Evolutionary conservation across 2,113 vertebrate species (phyloP), one percentile per base, ranked within the genome.

Genomic region (Thunnus thynnus): DNA sequence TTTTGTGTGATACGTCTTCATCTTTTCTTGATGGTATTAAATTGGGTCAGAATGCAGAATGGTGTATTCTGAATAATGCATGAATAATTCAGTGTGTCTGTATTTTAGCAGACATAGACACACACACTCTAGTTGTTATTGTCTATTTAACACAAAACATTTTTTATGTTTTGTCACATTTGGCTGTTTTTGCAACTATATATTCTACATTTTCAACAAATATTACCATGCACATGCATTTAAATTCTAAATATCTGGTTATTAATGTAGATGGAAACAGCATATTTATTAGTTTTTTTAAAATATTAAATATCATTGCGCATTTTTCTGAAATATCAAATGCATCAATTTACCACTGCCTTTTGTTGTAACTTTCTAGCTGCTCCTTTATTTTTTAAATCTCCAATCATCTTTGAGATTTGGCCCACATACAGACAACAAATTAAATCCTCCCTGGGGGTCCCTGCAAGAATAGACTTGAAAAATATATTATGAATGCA

Each of bases 1-100:
- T 48, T 56, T 27, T 11, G 2, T 47, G 16, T 68, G 52, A 70
- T 65, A 13, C 1, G 5, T 77, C 60, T 83, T 67, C 75, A 67
- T 72, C 58, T 80, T 85, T 62, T 54, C 46, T 72, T n/a, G 30
- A 69, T 79, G 41, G 12, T 70, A 51, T 76, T 80, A 68, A 75
- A 85, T 44, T 87, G 72, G 80, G 80, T 91, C 79, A 83, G 32
- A 76, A 65, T 79, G 56, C 50, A 80, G 78, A 66, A 72, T 25
- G 18, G 36, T 18, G 11, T n/a, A 7, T 4, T 48, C n/a, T 88
- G 79, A 88, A 88, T 88, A 80, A 88, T 86, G 50, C 67, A 88
- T 90, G 73, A 85, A 82, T 62, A 55, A 58, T 27, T 13, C 22
- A 55, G 55, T 41, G 22, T 41, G 36, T 47, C 58, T 78, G 9